Conservation (phyloP, 2,888 invertebrate species). For the Synergus gifuensis region DNA sequence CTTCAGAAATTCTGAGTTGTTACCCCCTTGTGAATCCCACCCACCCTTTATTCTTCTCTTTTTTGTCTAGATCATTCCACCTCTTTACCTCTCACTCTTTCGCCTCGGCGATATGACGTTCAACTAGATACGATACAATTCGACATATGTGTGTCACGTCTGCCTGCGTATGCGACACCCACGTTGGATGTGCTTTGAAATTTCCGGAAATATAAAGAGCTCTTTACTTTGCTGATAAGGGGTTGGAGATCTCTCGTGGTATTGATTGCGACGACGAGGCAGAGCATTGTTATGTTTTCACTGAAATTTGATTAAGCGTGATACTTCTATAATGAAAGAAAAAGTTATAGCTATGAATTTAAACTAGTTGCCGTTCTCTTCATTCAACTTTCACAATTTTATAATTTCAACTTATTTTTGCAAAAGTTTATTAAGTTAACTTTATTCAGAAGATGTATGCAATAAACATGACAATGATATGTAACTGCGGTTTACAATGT, state of each 20-base stretch:
- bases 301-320: neutral
- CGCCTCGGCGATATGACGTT: neutral
- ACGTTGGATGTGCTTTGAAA: conserved; percentile 10
- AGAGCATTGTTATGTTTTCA: neutral
- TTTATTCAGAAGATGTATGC: too few species aligned
- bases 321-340: neutral
- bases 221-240: neutral
- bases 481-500: too few species aligned
- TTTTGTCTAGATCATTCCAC: neutral
- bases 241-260: neutral
- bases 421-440: too few species aligned
- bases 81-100: neutral
- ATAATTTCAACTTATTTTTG: too few species aligned
- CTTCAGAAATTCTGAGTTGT: neutral
- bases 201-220: conserved; percentile 20
- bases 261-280: neutral
- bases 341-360: neutral
- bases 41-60: conserved; percentile 2
- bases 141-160: neutral
- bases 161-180: neutral
- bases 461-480: too few species aligned
- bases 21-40: neutral
- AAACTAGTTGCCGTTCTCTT: too few species aligned
- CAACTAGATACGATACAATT: conserved; percentile 6
- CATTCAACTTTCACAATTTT: too few species aligned